A percentile compares a stretch with the other conserved stretches of the same genome.
phyloP scores from a whole-genome alignment of 1,140 invertebrate species.

The Trinorchestia longiramus region DNA sequence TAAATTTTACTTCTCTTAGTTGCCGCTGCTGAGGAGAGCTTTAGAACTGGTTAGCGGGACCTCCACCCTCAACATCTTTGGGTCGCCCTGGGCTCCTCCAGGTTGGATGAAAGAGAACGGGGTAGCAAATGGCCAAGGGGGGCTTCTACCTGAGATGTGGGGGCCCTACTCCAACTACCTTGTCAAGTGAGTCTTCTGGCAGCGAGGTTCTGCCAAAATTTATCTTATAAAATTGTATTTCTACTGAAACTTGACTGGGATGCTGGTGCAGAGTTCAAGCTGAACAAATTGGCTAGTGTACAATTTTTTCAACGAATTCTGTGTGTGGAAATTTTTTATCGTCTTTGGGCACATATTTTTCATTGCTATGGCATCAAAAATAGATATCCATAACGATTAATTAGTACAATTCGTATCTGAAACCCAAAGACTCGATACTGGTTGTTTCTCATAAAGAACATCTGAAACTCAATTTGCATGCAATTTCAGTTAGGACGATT shows the following conservation, averaged over 20 bases:
- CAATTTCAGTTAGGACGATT: no score
- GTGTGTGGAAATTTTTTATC: no score
- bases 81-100: constrained; percentile 86
- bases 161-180: constrained; percentile 85
- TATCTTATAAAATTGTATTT: background rate
- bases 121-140: constrained; percentile 72
- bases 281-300: no score
- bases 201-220: background rate
- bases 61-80: constrained; percentile 75
- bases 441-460: no score
- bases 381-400: no score
- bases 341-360: no score
- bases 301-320: no score
- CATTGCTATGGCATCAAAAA: no score
- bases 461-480: no score
- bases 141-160: constrained; percentile 79
- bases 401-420: no score
- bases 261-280: background rate
- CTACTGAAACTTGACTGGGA: background rate
- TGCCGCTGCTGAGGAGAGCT: constrained; percentile 77
- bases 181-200: constrained; percentile 68
- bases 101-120: constrained; percentile 93
- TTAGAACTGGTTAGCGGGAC: constrained; percentile 69
- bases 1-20: constrained; percentile 68
- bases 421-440: no score